A percentile compares a stretch with the other conserved stretches of the same genome.
Conservation (phyloP, 2,113 vertebrate genomes). For the Hepsetus odoe region DNA sequence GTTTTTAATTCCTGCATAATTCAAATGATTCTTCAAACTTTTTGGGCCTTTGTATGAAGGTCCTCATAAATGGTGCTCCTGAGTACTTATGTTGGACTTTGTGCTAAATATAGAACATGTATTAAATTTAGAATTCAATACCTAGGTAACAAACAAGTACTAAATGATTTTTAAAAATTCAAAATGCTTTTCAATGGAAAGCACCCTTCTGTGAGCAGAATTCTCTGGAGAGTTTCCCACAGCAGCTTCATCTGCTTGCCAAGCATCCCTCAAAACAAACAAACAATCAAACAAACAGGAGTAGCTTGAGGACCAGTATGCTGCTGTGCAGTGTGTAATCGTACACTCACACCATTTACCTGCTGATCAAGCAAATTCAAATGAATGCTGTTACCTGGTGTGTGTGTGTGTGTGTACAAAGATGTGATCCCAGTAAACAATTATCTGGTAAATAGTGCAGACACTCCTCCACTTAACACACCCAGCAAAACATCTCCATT, state of each 20-base stretch:
- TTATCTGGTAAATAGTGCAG: not conserved
- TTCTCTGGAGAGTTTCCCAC: not conserved
- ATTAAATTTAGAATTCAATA: no score
- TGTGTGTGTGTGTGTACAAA: not conserved
- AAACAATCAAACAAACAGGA: not conserved
- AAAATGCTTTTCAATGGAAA: no score
- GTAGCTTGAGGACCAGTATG: not conserved
- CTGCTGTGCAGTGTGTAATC: not conserved
- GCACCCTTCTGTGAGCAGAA: no score
- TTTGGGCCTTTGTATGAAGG: no score
- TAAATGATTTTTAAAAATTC: no score
- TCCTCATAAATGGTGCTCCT: no score
- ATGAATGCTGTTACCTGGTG: not conserved
- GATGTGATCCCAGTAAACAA: not conserved
- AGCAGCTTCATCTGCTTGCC: not conserved
- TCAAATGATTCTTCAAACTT: no score
- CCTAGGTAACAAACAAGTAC: no score
- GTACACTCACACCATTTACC: not conserved
- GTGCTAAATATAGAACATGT: no score
- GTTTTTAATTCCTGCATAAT: no score
- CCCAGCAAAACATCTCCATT: not conserved
- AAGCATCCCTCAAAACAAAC: not conserved
- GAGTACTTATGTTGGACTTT: no score
- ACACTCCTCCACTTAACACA: not conserved
- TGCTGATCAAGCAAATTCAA: slow-evolving; percentile 22